These are phyloP conservation scores for Chloroceryle inda DNA, from an alignment of 2,797 vertebrate genomes.

Conservation along the genomic window DNA sequence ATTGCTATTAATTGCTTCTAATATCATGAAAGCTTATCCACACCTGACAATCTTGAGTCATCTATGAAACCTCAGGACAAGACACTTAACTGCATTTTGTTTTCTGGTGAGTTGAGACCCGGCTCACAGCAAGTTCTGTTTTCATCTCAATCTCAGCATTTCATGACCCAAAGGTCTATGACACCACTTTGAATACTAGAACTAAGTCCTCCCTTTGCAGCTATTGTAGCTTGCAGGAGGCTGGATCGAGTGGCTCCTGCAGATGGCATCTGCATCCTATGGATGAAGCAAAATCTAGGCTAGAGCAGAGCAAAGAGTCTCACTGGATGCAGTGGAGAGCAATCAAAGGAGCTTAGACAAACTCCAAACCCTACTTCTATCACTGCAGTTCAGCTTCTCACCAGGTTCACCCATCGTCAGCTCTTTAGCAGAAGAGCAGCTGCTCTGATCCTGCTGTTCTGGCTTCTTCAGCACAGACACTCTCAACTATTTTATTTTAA, in stretches of 20 bases:
- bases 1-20: neutral
- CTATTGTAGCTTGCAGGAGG: neutral
- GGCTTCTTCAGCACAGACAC: neutral
- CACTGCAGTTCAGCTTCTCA: neutral
- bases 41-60: neutral
- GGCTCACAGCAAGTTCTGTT: neutral
- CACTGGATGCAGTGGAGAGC: neutral
- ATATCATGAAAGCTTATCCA: neutral
- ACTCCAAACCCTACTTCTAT: neutral
- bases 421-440: neutral
- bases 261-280: constrained; percentile 65
- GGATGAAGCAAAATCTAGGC: constrained; percentile 15
- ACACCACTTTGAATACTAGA: neutral
- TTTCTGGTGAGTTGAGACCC: neutral
- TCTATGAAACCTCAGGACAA: neutral
- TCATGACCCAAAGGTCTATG: neutral
- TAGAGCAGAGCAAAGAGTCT: neutral
- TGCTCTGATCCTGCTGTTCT: neutral
- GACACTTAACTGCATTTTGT: neutral
- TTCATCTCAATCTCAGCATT: neutral
- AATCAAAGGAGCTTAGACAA: neutral
- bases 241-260: constrained; percentile 20
- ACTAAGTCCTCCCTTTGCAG: neutral
- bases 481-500: neutral
- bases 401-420: neutral